A percentile compares a stretch with the other conserved stretches of the same genome.
These are phyloP conservation scores for Acanthosepion lycidas DNA, from an alignment of 2,888 invertebrate species.

Conservation along the genomic window DNA sequence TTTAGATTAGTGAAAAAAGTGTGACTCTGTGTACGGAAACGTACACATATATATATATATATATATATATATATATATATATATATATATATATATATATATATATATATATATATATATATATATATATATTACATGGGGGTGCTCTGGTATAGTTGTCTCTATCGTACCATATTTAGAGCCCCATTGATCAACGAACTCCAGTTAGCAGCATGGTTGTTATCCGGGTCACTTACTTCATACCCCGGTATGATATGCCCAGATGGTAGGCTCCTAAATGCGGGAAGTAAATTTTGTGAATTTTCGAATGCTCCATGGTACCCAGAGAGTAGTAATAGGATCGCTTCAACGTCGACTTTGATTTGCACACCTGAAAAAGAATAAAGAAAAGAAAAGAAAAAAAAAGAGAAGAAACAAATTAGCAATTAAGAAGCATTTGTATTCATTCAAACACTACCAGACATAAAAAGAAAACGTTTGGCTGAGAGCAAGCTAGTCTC, in stretches of 20 bases:
- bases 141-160: background rate
- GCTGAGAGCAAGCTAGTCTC: background rate
- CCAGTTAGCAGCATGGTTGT: conserved; percentile 2
- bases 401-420: background rate
- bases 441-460: background rate
- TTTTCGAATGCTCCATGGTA: conserved; percentile 48
- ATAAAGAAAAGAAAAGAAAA: background rate
- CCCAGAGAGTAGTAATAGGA: conserved; percentile 62
- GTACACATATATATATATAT: background rate
- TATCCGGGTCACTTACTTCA: conserved; percentile 33
- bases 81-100: background rate
- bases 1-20: too few species aligned
- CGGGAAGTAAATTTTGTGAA: background rate
- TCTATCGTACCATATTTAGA: conserved; percentile 33
- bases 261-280: background rate
- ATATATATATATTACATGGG: background rate
- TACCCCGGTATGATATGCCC: conserved; percentile 33
- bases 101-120: background rate
- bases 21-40: too few species aligned
- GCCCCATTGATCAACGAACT: background rate
- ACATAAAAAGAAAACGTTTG: background rate
- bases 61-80: background rate
- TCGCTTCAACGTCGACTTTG: conserved; percentile 52
- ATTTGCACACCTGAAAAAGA: conserved; percentile 63
- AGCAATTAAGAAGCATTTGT: background rate